Base-by-base conservation (phyloP, 2,113 vertebrate species). In the Myotis yumanensis region DNA sequence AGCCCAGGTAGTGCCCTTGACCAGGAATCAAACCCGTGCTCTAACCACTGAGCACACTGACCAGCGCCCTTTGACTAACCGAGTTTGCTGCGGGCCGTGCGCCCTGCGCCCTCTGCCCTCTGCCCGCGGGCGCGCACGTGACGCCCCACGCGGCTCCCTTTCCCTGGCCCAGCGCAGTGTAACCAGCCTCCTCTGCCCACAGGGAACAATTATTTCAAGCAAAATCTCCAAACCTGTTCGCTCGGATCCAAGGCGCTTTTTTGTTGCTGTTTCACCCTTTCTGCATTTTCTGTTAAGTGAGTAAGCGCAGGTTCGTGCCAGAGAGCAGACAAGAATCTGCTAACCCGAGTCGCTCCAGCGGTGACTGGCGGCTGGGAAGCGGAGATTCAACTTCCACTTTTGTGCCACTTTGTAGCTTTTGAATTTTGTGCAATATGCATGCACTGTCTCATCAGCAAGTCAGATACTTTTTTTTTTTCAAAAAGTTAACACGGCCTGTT, bases 11-110 rank as follows among this genome's bases (percentile, higher is more conserved):
- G 28, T 30, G 28, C 28, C 59, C 62, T 64, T 64, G 62, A 64
- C 62, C 62, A 28, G 62, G 59, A 62, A 30, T 14, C 28, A 64
- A 30, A 64, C 28, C 62, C 28, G 62, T 28, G 28, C 57, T 25
- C 23, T 14, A 14, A 15, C 62, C 62, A 15, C 62, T 32, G 62
- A 64, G 11, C 62, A 5, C 62, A 64, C 62, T 11, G 62, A 3
- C 62, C 59, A 5, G 59, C 23, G 59, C 59, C 23, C n/a, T 86
- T 59, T 4, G 18, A 0, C 64, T 0, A 0, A 4, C 2, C 0
- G 1, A 0, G 15, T 12, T 40, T 32, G 76, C 64, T 1, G 18
- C 5, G 0, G 0, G 1, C 0, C 18, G 54, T 59, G 22, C 23
- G 57, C 54, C 54, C 54, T 57, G 8, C 8, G 54, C 54, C 40